Evolutionary conservation across 2,888 invertebrate species (phyloP).

Genomic region (Agriotes lineatus): DNA sequence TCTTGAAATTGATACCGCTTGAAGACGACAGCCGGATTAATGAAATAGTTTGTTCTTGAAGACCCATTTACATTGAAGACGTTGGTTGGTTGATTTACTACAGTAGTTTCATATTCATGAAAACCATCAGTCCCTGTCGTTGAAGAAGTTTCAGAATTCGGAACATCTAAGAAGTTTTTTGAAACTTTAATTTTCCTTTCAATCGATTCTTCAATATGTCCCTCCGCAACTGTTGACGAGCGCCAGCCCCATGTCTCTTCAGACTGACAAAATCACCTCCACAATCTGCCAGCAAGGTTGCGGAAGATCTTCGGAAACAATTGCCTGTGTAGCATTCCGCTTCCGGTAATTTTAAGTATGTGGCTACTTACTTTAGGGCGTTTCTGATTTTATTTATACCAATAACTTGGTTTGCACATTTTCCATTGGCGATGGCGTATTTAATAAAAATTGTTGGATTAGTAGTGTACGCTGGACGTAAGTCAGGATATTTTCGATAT

Average conservation of each 20-base stretch:
- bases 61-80: too few relatives aligned
- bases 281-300: neutral
- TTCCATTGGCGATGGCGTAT: neutral
- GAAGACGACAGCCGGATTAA: neutral
- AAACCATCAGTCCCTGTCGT: neutral
- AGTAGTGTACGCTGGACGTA: conserved; percentile 1
- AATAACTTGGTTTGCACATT: neutral
- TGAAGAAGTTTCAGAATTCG: neutral
- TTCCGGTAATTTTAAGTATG: neutral
- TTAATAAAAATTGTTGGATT: neutral
- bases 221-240: neutral
- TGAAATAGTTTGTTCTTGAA: neutral
- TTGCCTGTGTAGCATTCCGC: too few relatives aligned
- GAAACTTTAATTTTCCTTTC: neutral
- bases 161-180: neutral
- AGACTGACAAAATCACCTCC: neutral
- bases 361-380: neutral
- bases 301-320: neutral
- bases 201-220: neutral
- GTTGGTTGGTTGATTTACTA: too few relatives aligned
- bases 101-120: too few relatives aligned
- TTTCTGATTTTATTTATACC: neutral
- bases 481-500: neutral
- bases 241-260: too few relatives aligned
- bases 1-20: neutral